Evolutionary conservation across 1,140 invertebrate genomes (phyloP).

Genomic region (Tetragonula clypearis): DNA sequence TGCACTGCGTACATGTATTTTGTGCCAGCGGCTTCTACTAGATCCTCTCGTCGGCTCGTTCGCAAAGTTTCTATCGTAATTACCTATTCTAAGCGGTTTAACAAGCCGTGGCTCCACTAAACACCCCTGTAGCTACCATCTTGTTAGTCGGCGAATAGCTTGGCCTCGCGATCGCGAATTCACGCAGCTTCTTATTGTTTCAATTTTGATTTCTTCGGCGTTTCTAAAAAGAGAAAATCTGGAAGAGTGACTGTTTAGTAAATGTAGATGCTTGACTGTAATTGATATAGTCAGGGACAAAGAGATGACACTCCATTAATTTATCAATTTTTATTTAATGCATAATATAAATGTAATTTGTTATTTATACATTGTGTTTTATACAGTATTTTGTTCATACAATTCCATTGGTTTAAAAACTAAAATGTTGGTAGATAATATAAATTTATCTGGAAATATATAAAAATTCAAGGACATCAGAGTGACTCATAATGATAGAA

Average conservation of each 20-base stretch:
- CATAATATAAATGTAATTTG: too few species aligned
- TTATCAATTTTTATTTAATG: too few species aligned
- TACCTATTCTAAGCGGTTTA: conserved; percentile 65
- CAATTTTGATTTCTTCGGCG: conserved; percentile 20
- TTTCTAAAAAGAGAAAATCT: not conserved
- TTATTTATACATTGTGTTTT: too few species aligned
- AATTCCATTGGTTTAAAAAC: too few species aligned
- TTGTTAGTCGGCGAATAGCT: conserved; percentile 51
- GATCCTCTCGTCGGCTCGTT: conserved; percentile 50
- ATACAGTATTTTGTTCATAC: too few species aligned
- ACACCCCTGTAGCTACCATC: conserved; percentile 56
- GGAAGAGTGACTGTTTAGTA: not conserved
- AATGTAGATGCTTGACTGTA: not conserved
- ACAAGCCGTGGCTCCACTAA: conserved; percentile 61
- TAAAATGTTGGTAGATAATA: too few species aligned
- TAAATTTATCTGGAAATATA: too few species aligned
- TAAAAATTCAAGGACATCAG: too few species aligned
- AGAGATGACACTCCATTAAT: too few species aligned
- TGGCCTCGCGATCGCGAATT: conserved; percentile 32
- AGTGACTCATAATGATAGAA: too few species aligned
- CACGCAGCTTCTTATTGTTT: conserved; percentile 20
- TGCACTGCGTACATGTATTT: not conserved
- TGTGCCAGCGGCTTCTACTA: conserved; percentile 23
- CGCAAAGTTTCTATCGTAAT: conserved; percentile 61
- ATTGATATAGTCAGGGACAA: too few species aligned